A percentile compares a stretch with the other conserved stretches of the same genome.
Conservation (phyloP, 1,140 invertebrate genomes). For the Cotesia typhae region DNA sequence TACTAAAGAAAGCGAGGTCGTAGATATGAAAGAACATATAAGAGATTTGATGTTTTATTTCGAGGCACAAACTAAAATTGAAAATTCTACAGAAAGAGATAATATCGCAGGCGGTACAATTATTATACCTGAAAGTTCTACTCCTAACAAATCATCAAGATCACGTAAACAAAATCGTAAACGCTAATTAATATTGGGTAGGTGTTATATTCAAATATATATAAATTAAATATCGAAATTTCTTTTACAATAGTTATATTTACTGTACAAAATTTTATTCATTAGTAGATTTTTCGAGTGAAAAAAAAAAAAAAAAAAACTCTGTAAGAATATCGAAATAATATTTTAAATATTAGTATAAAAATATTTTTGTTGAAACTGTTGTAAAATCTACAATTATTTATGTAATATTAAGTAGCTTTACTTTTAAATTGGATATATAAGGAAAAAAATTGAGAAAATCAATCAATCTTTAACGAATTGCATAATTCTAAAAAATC, state of each 20-base stretch:
- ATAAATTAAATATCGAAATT: not conserved
- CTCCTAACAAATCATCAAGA: slow-evolving; percentile 34
- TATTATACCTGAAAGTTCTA: slow-evolving; percentile 57
- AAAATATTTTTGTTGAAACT: too few species aligned
- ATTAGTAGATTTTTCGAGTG: not conserved
- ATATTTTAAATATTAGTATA: slow-evolving; percentile 2
- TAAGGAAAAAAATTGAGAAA: too few species aligned
- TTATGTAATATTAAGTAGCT: too few species aligned
- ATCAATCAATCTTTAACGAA: too few species aligned
- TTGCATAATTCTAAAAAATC: too few species aligned
- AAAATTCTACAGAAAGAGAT: slow-evolving; percentile 70
- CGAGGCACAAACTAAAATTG: slow-evolving; percentile 81
- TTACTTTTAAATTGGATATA: too few species aligned
- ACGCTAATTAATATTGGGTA: slow-evolving; percentile 24
- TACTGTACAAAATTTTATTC: not conserved
- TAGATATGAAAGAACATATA: slow-evolving; percentile 89
- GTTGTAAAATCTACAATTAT: too few species aligned
- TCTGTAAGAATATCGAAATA: not conserved
- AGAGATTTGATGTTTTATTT: slow-evolving; percentile 96
- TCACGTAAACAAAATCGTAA: slow-evolving; percentile 34
- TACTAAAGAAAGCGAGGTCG: slow-evolving; percentile 76
- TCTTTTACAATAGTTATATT: not conserved
- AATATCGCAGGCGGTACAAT: slow-evolving; percentile 79
- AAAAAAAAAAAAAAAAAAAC: too few species aligned
- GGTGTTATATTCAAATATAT: not conserved